Evolutionary conservation across 2,797 vertebrate genomes (phyloP).

Genomic region (Arctocebus calabarensis): DNA sequence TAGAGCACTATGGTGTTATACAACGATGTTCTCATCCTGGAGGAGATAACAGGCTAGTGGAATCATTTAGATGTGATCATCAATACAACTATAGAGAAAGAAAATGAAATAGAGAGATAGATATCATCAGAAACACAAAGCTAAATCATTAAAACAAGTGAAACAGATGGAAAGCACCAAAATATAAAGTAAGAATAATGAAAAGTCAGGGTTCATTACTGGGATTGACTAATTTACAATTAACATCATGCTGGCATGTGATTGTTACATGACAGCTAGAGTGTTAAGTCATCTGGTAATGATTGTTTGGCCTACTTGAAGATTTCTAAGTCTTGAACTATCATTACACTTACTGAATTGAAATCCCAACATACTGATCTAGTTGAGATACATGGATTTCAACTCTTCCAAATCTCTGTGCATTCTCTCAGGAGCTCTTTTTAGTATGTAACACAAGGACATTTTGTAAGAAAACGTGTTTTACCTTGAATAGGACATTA

Average conservation of each 20-base stretch:
- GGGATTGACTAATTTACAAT: background rate
- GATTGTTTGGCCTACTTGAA: background rate
- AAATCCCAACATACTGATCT: background rate
- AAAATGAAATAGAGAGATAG: background rate
- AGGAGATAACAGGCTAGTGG: background rate
- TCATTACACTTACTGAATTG: background rate
- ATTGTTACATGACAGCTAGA: background rate
- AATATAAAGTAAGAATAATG: background rate
- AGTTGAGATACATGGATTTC: background rate
- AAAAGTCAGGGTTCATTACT: background rate
- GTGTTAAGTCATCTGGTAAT: background rate
- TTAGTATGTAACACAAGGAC: background rate
- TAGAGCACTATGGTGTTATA: background rate
- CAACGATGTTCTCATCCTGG: background rate
- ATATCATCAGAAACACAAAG: background rate
- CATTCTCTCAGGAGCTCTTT: constrained; percentile 8
- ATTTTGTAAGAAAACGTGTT: background rate
- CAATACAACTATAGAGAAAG: background rate
- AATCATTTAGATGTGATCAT: background rate
- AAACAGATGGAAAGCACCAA: background rate
- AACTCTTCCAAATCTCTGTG: background rate
- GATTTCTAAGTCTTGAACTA: background rate
- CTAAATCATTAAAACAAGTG: background rate
- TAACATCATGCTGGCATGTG: background rate
- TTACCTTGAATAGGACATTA: background rate